A percentile compares a stretch with the other conserved stretches of the same genome.
Evolutionary conservation across 2,888 invertebrate species (phyloP).

Genomic region (Sicus ferrugineus): DNA sequence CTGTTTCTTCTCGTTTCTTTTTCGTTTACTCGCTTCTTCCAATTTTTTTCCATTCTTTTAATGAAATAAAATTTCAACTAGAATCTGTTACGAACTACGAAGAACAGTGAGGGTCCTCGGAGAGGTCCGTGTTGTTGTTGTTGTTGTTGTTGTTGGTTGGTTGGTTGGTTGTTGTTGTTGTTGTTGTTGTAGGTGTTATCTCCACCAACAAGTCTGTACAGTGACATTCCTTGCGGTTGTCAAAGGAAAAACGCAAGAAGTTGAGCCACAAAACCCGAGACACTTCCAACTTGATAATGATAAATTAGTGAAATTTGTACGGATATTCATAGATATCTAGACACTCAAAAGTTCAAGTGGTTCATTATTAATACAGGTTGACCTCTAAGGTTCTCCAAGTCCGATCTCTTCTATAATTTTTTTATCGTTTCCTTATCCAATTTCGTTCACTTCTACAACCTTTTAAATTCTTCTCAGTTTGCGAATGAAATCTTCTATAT

Average conservation of each 20-base stretch:
- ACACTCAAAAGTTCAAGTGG: background rate
- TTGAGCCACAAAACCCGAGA: no score
- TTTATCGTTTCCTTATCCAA: background rate
- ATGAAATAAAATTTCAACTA: background rate
- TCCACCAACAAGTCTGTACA: background rate
- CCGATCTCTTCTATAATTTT: background rate
- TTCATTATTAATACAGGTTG: no score
- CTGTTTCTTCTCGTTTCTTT: background rate
- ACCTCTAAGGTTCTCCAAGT: no score
- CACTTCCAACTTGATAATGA: background rate
- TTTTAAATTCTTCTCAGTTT: no score
- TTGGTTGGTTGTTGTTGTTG: slow-evolving; percentile 11
- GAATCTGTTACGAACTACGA: background rate
- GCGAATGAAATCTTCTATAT: no score
- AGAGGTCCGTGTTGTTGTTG: background rate
- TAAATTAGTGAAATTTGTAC: background rate
- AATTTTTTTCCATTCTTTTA: background rate
- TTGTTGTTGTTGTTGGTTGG: background rate
- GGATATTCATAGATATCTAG: background rate
- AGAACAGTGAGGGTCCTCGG: background rate
- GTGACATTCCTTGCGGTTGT: background rate
- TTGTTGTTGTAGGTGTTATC: background rate
- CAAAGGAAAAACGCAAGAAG: no score
- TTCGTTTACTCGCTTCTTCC: background rate
- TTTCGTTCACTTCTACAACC: no score